A percentile compares a stretch with the other conserved stretches of the same genome.
Evolutionary conservation across 2,113 vertebrate genomes (phyloP).

Genomic region (Pedetes capensis): DNA sequence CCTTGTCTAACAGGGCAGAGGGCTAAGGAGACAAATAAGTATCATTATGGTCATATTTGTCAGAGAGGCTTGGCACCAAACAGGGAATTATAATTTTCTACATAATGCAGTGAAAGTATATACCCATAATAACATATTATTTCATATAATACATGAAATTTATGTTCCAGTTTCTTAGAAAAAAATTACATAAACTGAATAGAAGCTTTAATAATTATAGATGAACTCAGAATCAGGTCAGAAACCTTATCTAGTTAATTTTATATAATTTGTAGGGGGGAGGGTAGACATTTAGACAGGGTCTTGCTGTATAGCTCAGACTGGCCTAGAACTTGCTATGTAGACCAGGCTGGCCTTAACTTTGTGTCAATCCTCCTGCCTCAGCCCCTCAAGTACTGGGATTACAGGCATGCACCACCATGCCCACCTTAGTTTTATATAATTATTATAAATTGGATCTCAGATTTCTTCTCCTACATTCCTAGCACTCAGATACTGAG

Average conservation of each 20-base stretch:
- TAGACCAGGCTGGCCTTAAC: too few species aligned
- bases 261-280: too few species aligned
- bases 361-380: too few species aligned
- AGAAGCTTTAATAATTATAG: not conserved
- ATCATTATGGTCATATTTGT: not conserved
- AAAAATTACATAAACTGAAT: not conserved
- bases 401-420: too few species aligned
- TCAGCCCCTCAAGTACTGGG: too few species aligned
- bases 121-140: not conserved
- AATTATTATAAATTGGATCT: not conserved
- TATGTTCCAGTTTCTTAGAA: not conserved
- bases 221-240: constrained; percentile 7
- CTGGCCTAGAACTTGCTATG: too few species aligned
- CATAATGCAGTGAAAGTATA: not conserved
- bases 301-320: too few species aligned
- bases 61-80: not conserved
- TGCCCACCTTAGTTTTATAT: not conserved
- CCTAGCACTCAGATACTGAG: not conserved
- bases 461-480: not conserved
- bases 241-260: not conserved
- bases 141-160: not conserved
- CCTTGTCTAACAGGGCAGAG: not conserved
- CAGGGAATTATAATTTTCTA: not conserved
- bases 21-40: not conserved
- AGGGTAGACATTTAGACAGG: too few species aligned